Base-by-base conservation (phyloP, 2,113 vertebrate genomes). In the Colossoma macropomum region DNA sequence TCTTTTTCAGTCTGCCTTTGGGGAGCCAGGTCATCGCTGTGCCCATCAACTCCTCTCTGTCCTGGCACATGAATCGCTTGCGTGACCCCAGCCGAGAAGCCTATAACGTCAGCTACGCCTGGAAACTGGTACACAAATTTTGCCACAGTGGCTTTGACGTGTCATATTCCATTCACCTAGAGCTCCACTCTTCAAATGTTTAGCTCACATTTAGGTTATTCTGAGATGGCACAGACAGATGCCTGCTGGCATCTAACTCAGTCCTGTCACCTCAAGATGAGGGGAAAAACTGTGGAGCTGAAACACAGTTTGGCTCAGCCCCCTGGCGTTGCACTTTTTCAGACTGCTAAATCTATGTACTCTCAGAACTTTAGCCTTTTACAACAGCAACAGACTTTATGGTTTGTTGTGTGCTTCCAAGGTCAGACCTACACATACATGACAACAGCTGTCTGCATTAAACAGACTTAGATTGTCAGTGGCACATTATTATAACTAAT, bases 81-180 rank as follows among this genome's bases (percentile, higher is more conserved):
- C 91, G 98, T 52, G 96, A 98, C 86, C 91, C 95, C 81, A 95
- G 95, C 68, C 97, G 95, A 87, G 95, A 96, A 17, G 96, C 96
- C 3, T 99, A 99, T 92, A 99, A 98, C 0, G 98, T 99, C 90
- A 99, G 98, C 96, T 99, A 99, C 0, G 97, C 98, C 89, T 99
- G 98, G 98, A 99, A 99, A 90, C 96, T 99, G 97, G 98, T 99
- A 88, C 90, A 93, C 87, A 10, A 34, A 41, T 63, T 4, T 21
- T 80, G 25, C 41, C 11, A 1, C 21, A 16, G 32, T 48, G 27
- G 16, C 59, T 23, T 76, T 65, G 54, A 48, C 13, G 30, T 7
- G 50, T 78, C 28, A 23, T 21, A 56, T n/a, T 8, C 56, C 13
- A 19, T 23, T 25, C 59, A 23, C 15, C 15, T 8, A 27, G 25